Percentiles rank a stretch among this genome's conserved stretches.
Conservation (phyloP, 2,888 invertebrate species). For the Helobdella robusta region DNA sequence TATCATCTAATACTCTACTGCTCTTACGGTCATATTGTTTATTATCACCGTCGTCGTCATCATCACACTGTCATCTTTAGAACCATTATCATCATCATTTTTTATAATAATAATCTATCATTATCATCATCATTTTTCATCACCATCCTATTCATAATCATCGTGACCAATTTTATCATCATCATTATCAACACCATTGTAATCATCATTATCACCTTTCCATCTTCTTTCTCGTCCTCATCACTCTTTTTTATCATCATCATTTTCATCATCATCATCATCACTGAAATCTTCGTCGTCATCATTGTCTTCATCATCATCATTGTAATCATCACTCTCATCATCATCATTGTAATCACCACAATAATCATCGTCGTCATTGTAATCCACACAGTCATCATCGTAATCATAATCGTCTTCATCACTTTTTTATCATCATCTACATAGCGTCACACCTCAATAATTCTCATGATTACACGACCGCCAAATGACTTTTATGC, state of each 20-base stretch:
- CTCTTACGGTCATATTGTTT: no score
- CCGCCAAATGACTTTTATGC: no score
- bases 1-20: no score
- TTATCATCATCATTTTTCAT: not conserved
- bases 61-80: no score
- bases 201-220: not conserved
- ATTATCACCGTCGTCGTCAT: no score
- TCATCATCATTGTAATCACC: conserved; percentile 12
- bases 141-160: not conserved
- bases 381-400: not conserved
- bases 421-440: conserved; percentile 9
- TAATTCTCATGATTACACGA: no score
- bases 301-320: conserved; percentile 9
- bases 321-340: conserved; percentile 5
- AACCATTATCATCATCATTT: no score
- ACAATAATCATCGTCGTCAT: conserved; percentile 12
- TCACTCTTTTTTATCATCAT: conserved; percentile 11
- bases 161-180: not conserved
- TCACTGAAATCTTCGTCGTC: not conserved
- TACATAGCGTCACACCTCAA: no score
- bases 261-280: conserved; percentile 14
- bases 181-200: not conserved
- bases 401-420: not conserved
- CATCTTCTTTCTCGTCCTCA: conserved; percentile 16
- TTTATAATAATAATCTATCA: no score